Base-by-base conservation (phyloP, 2,113 vertebrate species). In the Limnothrissa miodon region DNA sequence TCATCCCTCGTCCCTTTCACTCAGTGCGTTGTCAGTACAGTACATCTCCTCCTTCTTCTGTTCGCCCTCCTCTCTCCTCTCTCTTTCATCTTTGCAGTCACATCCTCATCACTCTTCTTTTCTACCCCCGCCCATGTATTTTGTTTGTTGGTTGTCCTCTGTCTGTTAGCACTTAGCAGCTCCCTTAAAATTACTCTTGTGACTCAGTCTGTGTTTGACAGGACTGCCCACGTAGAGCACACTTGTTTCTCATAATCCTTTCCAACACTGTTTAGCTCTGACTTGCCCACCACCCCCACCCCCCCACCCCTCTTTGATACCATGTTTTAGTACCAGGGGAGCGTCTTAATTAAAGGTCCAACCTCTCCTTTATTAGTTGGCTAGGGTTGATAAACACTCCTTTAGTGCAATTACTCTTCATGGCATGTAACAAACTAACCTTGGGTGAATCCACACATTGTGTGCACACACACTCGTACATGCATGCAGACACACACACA, bases 81-180 rank as follows among this genome's bases (percentile, higher is more conserved):
- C 33, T 85, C 56, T 80, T 9, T 66, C 83, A 62, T 48, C 39
- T 78, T 13, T 59, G 25, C 29, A 25, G 42, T 56, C 78, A n/a
- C 11, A 25, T 42, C 66, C 66, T 36, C 29, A 5, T 33, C 25
- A 29, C 33, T 59, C 42, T 51, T 42, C 29, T 0, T 33, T 2
- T 66, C 59, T 11, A 1, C 25, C 9, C 7, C 13, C 25, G 2
- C 59, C 13, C 25, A n/a, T 1, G 3, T 36, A 0, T 74, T 36
- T 39, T 74, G 13, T 74, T 74, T 36, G 66, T 74, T 39, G 66
- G 4, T 33, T 36, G 11, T 39, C 2, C 33, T 36, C 1, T 33
- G 66, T 15, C 66, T 74, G 66, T 74, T 74, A 74, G 36, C 66
- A 36, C 66, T 74, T 74, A 36, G 66, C 66, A 74, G 66, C 66